These are phyloP conservation scores for Araneus ventricosus DNA, from an alignment of 1,140 invertebrate species.

Conservation along the genomic window DNA sequence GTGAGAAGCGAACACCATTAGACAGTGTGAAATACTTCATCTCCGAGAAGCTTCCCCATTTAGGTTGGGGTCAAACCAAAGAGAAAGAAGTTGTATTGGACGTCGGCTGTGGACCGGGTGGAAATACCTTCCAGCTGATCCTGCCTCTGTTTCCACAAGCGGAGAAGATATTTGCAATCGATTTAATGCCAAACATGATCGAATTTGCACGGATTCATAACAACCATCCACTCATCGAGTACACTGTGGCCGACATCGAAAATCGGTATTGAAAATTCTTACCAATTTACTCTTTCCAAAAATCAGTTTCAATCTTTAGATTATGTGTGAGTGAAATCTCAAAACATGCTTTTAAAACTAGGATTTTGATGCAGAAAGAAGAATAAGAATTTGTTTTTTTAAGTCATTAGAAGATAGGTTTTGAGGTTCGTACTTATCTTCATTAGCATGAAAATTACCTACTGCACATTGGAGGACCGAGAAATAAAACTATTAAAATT, in stretches of 20 bases:
- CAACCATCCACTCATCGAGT: constrained; percentile 30
- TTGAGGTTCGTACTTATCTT: too few relatives aligned
- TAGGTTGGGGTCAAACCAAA: background rate
- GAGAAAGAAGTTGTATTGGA: constrained; percentile 37
- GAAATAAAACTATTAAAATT: too few relatives aligned
- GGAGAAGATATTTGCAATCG: constrained; percentile 13
- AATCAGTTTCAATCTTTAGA: too few relatives aligned
- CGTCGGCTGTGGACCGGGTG: constrained; percentile 56
- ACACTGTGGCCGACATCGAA: constrained; percentile 28
- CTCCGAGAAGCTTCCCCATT: background rate
- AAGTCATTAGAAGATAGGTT: too few relatives aligned
- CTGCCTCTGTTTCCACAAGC: constrained; percentile 16
- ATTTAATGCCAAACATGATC: constrained; percentile 37
- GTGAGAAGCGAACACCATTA: background rate
- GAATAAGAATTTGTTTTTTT: too few relatives aligned
- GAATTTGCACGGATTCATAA: constrained; percentile 48
- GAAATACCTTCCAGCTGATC: background rate
- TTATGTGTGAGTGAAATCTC: too few relatives aligned
- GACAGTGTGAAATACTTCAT: background rate
- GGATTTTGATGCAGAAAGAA: too few relatives aligned
- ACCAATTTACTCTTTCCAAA: too few relatives aligned
- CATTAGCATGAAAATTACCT: too few relatives aligned
- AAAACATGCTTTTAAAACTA: too few relatives aligned
- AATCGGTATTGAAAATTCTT: background rate
- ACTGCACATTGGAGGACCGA: too few relatives aligned